Percentiles rank a stretch among this genome's conserved stretches.
Conservation (phyloP, 2,888 invertebrate species). For the Branchipolynoe longqiensis region DNA sequence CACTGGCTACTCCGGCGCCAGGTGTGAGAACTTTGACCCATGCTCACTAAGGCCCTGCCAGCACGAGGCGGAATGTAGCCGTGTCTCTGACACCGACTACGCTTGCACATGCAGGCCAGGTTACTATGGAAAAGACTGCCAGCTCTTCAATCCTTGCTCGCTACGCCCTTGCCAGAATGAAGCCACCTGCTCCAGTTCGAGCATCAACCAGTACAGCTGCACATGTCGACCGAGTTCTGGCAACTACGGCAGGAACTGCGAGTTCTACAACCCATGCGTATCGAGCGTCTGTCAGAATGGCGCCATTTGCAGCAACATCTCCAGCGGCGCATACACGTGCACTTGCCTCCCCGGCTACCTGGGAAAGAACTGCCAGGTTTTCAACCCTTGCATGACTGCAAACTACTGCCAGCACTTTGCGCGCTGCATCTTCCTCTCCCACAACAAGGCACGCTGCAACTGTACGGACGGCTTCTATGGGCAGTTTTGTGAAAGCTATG, state of each 20-base stretch:
- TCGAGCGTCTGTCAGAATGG: conserved; percentile 62
- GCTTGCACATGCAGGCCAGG: conserved; percentile 71
- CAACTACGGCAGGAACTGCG: conserved; percentile 83
- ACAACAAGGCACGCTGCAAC: conserved; percentile 60
- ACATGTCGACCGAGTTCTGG: conserved; percentile 70
- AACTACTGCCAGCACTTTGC: conserved; percentile 72
- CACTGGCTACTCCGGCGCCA: conserved; percentile 18
- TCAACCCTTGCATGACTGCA: conserved; percentile 69
- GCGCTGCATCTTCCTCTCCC: conserved; percentile 65
- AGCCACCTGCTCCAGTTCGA: conserved; percentile 23
- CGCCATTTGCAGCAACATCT: conserved; percentile 58
- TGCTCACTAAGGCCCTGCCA: conserved; percentile 75
- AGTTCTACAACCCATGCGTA: conserved; percentile 64
- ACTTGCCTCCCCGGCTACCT: conserved; percentile 61
- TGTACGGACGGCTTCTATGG: conserved; percentile 67
- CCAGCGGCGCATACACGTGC: conserved; percentile 60
- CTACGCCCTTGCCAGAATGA: conserved; percentile 66
- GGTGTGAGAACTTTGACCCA: conserved; percentile 35
- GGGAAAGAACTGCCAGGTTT: conserved; percentile 71
- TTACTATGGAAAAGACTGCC: conserved; percentile 67
- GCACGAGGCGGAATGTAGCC: conserved; percentile 70
- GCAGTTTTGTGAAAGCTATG: conserved; percentile 62
- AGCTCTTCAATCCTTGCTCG: conserved; percentile 67
- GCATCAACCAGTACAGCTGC: conserved; percentile 69
- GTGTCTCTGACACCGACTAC: conserved; percentile 50